Evolutionary conservation across 92 coral and sea anemone genomes (phyloP).

Genomic region (Palythoa grandis): DNA sequence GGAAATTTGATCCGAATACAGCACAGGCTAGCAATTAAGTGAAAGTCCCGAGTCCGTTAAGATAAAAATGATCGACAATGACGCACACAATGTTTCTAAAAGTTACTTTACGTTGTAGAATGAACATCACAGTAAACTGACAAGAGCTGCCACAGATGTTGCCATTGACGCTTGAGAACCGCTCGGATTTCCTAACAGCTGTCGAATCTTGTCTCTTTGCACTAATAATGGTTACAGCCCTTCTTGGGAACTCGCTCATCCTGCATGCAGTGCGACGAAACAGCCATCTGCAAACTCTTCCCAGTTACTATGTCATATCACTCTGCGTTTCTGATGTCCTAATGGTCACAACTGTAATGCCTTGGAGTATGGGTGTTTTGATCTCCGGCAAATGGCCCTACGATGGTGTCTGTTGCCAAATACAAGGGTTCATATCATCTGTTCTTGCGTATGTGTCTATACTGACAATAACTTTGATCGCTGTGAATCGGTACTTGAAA

Average conservation of each 20-base stretch:
- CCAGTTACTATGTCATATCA: slow-evolving; percentile 65
- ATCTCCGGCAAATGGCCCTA: slow-evolving; percentile 67
- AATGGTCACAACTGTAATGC: slow-evolving; percentile 74
- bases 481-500: slow-evolving; percentile 74
- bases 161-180: not conserved
- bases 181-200: not conserved
- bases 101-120: not conserved
- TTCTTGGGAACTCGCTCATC: slow-evolving; percentile 61
- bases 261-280: slow-evolving; percentile 61
- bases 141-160: not conserved
- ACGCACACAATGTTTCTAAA: too few relatives aligned
- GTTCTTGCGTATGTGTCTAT: slow-evolving; percentile 74
- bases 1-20: not conserved
- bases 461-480: slow-evolving; percentile 71
- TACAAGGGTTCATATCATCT: slow-evolving; percentile 69
- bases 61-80: too few relatives aligned
- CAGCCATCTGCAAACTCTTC: slow-evolving; percentile 53
- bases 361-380: slow-evolving; percentile 61
- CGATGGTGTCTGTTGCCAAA: slow-evolving; percentile 55
- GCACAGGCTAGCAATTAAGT: not conserved
- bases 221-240: slow-evolving; percentile 51
- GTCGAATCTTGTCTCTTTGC: slow-evolving; percentile 53
- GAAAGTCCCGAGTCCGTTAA: not conserved
- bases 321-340: slow-evolving; percentile 66
- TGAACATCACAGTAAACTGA: slow-evolving; percentile 2